Percentiles rank a stretch among this genome's conserved stretches.
Conservation (phyloP, 2,888 invertebrate species). For the Antitype chi region DNA sequence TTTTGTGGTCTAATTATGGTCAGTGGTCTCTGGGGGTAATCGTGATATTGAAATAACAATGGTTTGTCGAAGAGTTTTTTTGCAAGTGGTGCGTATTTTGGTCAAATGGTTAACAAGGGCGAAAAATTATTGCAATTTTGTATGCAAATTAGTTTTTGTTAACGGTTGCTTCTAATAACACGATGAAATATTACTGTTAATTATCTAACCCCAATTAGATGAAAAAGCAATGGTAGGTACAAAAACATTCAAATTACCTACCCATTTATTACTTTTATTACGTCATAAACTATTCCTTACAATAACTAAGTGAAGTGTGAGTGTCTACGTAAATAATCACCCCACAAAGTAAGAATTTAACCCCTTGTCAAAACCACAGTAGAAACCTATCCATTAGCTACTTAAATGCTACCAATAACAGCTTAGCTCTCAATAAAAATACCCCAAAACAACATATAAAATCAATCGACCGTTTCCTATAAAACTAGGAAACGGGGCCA, state of each 20-base stretch:
- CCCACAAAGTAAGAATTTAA: slow-evolving; percentile 13
- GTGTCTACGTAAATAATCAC: not conserved
- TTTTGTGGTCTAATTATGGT: slow-evolving; percentile 75
- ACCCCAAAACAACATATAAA: slow-evolving; percentile 69
- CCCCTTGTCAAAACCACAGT: slow-evolving; percentile 25
- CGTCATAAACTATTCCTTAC: not conserved
- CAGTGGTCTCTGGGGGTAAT: slow-evolving; percentile 66
- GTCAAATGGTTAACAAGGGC: slow-evolving; percentile 19
- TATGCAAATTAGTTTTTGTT: slow-evolving; percentile 30
- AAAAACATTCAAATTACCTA: not conserved
- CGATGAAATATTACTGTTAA: not conserved
- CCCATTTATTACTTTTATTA: slow-evolving; percentile 4
- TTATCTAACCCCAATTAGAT: too few species aligned
- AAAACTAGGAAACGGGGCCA: slow-evolving; percentile 69
- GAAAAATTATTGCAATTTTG: slow-evolving; percentile 17
- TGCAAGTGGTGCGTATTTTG: slow-evolving; percentile 12
- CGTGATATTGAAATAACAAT: slow-evolving; percentile 55
- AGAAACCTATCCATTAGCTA: slow-evolving; percentile 42
- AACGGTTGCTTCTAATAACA: slow-evolving; percentile 2
- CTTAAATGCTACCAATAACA: slow-evolving; percentile 56
- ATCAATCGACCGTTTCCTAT: slow-evolving; percentile 77
- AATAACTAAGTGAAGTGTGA: not conserved
- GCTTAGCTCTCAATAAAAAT: slow-evolving; percentile 62
- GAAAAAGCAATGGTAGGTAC: too few species aligned
- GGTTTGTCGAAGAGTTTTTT: slow-evolving; percentile 41